A percentile compares a stretch with the other conserved stretches of the same genome.
Conservation (phyloP, 2,888 invertebrate species). For the Ennomos fuscantarius region DNA sequence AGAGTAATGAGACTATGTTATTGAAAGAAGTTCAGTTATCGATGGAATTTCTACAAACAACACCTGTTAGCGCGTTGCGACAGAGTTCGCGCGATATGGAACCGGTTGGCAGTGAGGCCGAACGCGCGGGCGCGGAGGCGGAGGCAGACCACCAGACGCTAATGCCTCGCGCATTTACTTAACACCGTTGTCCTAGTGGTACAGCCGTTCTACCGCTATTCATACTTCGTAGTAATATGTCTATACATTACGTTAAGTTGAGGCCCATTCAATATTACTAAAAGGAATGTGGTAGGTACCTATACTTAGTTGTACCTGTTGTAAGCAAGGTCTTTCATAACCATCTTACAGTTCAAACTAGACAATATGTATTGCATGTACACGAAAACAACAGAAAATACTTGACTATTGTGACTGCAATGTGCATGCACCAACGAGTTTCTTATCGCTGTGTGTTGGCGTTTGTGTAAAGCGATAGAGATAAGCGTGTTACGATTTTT, state of each 20-base stretch:
- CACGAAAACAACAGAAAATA: slow-evolving; percentile 19
- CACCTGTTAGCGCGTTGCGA: slow-evolving; percentile 75
- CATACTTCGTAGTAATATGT: slow-evolving; percentile 33
- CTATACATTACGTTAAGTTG: slow-evolving; percentile 15
- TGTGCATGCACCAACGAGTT: slow-evolving; percentile 5
- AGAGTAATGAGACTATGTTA: slow-evolving; percentile 31
- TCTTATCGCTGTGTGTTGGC: neutral
- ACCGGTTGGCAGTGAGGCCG: slow-evolving; percentile 62
- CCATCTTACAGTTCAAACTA: slow-evolving; percentile 13
- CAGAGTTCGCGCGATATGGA: slow-evolving; percentile 66
- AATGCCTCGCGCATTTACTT: slow-evolving; percentile 55
- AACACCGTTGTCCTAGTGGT: slow-evolving; percentile 75
- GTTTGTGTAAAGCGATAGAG: neutral
- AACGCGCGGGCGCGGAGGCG: slow-evolving; percentile 38
- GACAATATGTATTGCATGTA: slow-evolving; percentile 23
- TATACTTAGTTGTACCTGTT: neutral
- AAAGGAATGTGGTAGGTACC: slow-evolving; percentile 4
- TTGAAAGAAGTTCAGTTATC: slow-evolving; percentile 54
- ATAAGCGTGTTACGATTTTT: too few species aligned
- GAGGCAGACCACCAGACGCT: slow-evolving; percentile 44
- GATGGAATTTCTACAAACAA: slow-evolving; percentile 71
- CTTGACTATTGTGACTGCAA: slow-evolving; percentile 8
- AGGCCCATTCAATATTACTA: slow-evolving; percentile 24
- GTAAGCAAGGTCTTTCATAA: slow-evolving; percentile 26
- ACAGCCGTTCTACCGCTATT: slow-evolving; percentile 60